phyloP scores from a whole-genome alignment of 53 echinoderm and acorn worm species.

The Patiria pectinifera region DNA sequence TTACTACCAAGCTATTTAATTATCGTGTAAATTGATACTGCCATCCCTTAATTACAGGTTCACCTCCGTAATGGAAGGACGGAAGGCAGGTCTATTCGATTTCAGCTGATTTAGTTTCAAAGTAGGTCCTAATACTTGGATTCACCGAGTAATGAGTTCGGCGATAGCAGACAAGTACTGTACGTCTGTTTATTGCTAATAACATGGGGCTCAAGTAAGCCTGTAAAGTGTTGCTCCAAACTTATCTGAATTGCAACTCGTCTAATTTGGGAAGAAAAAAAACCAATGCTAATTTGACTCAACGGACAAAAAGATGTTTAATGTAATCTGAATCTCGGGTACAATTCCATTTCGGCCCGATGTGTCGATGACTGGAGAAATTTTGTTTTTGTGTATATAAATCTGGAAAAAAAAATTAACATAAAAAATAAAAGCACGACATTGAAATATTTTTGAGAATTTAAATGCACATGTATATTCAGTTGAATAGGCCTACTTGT shows the following conservation, averaged over 20 bases:
- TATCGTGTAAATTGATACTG: background rate
- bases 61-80: background rate
- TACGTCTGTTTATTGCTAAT: background rate
- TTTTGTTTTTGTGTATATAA: too few species aligned
- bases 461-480: too few species aligned
- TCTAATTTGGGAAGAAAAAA: background rate
- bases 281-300: too few species aligned
- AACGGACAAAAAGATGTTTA: too few species aligned
- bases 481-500: too few species aligned
- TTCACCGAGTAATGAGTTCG: background rate
- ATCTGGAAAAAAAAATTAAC: too few species aligned
- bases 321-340: too few species aligned
- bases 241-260: background rate
- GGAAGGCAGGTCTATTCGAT: background rate
- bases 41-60: background rate
- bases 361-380: too few species aligned
- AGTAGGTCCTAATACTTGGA: background rate
- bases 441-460: too few species aligned
- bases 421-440: too few species aligned
- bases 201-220: background rate
- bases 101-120: background rate
- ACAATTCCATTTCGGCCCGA: too few species aligned
- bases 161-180: background rate
- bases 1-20: background rate
- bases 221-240: background rate